These are phyloP conservation scores for Andrena praecox DNA, from an alignment of 2,888 invertebrate genomes.

Conservation along the genomic window DNA sequence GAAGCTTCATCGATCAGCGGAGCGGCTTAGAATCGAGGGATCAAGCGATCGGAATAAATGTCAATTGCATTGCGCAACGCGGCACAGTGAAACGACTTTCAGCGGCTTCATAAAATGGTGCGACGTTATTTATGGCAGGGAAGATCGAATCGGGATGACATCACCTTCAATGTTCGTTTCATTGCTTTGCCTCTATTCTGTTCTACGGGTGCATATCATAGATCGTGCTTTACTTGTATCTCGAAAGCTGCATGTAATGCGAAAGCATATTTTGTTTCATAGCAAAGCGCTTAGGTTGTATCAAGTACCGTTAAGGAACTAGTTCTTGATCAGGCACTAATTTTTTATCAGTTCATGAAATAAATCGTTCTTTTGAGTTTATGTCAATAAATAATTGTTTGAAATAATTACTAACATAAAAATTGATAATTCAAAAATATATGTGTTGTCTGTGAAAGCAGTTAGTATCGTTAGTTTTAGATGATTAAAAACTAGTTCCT, in stretches of 20 bases:
- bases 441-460: too few relatives aligned
- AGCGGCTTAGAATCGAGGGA: slow-evolving; percentile 10
- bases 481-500: too few relatives aligned
- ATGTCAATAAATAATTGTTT: too few relatives aligned
- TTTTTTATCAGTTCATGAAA: too few relatives aligned
- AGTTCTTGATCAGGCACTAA: too few relatives aligned
- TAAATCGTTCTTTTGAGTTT: too few relatives aligned
- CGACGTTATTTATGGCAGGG: slow-evolving; percentile 1
- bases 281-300: too few relatives aligned
- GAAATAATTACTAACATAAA: too few relatives aligned
- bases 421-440: too few relatives aligned
- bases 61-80: slow-evolving; percentile 41
- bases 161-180: neutral
- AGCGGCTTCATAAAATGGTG: neutral
- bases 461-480: too few relatives aligned
- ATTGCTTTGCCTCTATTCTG: neutral
- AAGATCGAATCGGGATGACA: slow-evolving; percentile 16
- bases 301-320: too few relatives aligned
- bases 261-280: too few relatives aligned
- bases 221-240: neutral
- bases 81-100: slow-evolving; percentile 6
- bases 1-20: neutral
- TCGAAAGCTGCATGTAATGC: neutral
- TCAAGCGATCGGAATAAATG: slow-evolving; percentile 39
- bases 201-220: neutral